Percentiles rank a stretch among this genome's conserved stretches.
Evolutionary conservation across 2,113 vertebrate genomes (phyloP).

Genomic region (Cheilinus undulatus): DNA sequence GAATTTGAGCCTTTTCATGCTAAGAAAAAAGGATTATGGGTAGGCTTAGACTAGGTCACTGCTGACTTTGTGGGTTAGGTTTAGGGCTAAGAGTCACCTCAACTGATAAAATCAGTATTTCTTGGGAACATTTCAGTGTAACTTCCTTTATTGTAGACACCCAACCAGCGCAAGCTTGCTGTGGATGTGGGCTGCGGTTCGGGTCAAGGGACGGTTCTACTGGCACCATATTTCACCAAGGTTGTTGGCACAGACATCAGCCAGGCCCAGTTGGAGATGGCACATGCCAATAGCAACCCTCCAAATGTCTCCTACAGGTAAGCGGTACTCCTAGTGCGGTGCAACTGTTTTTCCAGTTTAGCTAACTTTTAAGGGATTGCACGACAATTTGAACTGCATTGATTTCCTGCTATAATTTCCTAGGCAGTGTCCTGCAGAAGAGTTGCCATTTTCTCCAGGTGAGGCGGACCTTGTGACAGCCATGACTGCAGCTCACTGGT

Average conservation of each 20-base stretch:
- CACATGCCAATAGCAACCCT: constrained; percentile 23
- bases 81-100: no score
- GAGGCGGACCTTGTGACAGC: constrained; percentile 81
- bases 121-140: no score
- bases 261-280: constrained; percentile 82
- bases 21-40: no score
- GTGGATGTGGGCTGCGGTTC: constrained; percentile 88
- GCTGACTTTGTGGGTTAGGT: no score
- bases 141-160: constrained; percentile 47
- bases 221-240: constrained; percentile 79
- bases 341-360: no score
- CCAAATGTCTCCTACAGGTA: constrained; percentile 85
- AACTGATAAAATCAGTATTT: no score
- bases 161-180: constrained; percentile 62
- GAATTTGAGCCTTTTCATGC: no score
- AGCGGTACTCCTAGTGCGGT: no score
- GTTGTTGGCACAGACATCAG: constrained; percentile 86
- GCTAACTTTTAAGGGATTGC: no score
- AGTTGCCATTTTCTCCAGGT: constrained; percentile 71
- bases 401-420: no score
- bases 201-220: constrained; percentile 80
- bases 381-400: no score
- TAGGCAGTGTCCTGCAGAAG: constrained; percentile 81
- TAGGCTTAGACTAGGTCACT: no score
- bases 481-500: constrained; percentile 85